Evolutionary conservation across 2,888 invertebrate genomes (phyloP), one percentile per base, ranked within the genome.

Genomic region (Leucania comma): DNA sequence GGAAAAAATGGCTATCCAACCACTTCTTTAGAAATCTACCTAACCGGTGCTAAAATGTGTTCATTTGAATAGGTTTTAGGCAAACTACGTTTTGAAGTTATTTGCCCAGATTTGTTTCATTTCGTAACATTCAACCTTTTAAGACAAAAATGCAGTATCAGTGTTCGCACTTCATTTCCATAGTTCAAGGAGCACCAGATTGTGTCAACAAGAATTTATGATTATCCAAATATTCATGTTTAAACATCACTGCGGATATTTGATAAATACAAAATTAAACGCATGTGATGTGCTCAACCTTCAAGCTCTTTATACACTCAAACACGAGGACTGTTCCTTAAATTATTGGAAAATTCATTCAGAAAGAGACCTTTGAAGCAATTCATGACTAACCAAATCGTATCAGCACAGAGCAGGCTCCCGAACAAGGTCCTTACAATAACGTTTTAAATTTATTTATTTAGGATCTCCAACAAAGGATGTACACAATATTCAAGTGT

Each of bases 151-250:
- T 74, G 50, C 71, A 70, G 70, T 54, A 58, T 57, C 51, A 24
- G 57, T 65, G 35, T 73, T 63, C 61, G 32, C 75, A 69, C 20
- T 53, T 74, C 32, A 78, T 75, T 66, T 74, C 64, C 67, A 81
- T 74, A 83, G 78, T 81, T 81, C 84, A 84, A 84, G 84, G 82
- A 75, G 42, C 60, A 63, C 80, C 14, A 46, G 64, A 22, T 54
- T 63, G 59, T 69, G 74, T 68, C 71, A 65, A 70, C 67, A 70
- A 67, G 67, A 74, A 78, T 62, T 48, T 50, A 53, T 66, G 56
- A 67, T 69, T 68, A 59, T 62, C 61, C 54, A 71, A 74, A 75
- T 72, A 77, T 58, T 4, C 26, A 62, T 60, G 54, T 53, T 42
- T 53, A 26, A 65, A 78, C 53, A 53, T 51, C 38, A n/a, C 10